Evolutionary conservation across 2,888 invertebrate genomes (phyloP).

Genomic region (Adela reaumurella): DNA sequence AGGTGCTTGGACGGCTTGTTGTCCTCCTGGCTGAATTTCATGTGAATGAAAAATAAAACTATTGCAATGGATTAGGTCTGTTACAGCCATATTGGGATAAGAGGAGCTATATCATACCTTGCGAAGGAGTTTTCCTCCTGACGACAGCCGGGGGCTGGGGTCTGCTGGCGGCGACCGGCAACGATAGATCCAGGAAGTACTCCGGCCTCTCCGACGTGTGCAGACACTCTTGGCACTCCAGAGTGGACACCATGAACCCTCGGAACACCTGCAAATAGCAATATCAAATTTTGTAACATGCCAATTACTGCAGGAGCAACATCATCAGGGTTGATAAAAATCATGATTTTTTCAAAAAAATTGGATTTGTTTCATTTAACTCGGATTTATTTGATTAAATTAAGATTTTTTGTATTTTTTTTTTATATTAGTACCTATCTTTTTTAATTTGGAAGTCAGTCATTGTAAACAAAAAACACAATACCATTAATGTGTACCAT

Average conservation of each 20-base stretch:
- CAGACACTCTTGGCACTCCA: conserved; percentile 85
- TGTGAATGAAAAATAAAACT: conserved; percentile 15
- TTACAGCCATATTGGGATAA: neutral
- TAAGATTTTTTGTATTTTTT: too few relatives aligned
- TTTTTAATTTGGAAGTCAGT: too few relatives aligned
- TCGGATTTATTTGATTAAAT: too few relatives aligned
- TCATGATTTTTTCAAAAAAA: too few relatives aligned
- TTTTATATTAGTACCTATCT: too few relatives aligned
- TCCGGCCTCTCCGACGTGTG: conserved; percentile 86
- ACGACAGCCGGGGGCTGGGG: conserved; percentile 66
- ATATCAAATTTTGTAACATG: too few relatives aligned
- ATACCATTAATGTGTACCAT: too few relatives aligned
- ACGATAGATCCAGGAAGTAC: conserved; percentile 90
- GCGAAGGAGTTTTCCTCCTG: conserved; percentile 44
- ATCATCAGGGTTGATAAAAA: too few relatives aligned
- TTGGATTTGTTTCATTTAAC: too few relatives aligned
- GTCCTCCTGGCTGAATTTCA: conserved; percentile 51
- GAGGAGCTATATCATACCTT: too few relatives aligned
- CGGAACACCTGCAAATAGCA: conserved; percentile 77
- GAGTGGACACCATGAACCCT: conserved; percentile 85
- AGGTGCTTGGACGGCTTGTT: conserved; percentile 64
- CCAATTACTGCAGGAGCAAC: too few relatives aligned
- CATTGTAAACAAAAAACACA: too few relatives aligned
- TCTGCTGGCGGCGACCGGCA: conserved; percentile 78
- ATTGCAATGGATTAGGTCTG: conserved; percentile 5